Conservation (phyloP, 2,113 vertebrate genomes). For the Centropristis striata region DNA sequence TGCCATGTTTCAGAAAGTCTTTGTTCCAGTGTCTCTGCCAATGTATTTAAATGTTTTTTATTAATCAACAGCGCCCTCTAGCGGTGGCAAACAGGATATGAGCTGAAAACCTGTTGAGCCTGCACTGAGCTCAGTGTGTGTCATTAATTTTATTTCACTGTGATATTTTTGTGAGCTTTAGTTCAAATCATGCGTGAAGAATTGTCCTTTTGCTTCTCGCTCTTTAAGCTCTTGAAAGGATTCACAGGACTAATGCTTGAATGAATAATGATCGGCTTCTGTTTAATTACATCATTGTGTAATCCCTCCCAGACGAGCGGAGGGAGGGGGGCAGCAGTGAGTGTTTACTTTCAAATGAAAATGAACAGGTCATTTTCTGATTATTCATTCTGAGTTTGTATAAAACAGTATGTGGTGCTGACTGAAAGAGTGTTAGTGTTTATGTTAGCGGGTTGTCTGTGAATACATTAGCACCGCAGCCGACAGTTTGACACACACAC, state of each 20-base stretch:
- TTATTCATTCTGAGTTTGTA: slow-evolving; percentile 22
- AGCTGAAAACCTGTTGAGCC: slow-evolving; percentile 13
- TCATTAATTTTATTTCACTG: background rate
- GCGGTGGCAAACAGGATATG: background rate
- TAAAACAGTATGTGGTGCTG: slow-evolving; percentile 28
- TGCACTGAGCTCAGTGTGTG: background rate
- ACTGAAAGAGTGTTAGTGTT: slow-evolving; percentile 27
- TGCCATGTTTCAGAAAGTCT: background rate
- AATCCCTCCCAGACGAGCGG: background rate
- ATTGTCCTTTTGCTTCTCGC: background rate
- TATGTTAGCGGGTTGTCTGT: slow-evolving; percentile 35
- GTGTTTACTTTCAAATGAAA: slow-evolving; percentile 8
- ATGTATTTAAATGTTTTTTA: background rate
- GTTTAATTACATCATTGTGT: background rate
- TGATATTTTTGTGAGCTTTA: background rate
- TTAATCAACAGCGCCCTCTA: slow-evolving; percentile 37
- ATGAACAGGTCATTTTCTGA: slow-evolving; percentile 12
- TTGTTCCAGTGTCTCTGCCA: background rate
- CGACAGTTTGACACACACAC: slow-evolving; percentile 4
- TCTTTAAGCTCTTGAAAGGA: background rate
- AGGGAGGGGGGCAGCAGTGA: background rate
- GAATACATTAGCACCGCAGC: slow-evolving; percentile 44
- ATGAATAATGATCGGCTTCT: background rate
- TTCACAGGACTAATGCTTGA: background rate
- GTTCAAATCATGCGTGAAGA: background rate